These are phyloP conservation scores for Bombus haemorrhoidalis DNA, from an alignment of 1,140 invertebrate genomes.

Conservation along the genomic window DNA sequence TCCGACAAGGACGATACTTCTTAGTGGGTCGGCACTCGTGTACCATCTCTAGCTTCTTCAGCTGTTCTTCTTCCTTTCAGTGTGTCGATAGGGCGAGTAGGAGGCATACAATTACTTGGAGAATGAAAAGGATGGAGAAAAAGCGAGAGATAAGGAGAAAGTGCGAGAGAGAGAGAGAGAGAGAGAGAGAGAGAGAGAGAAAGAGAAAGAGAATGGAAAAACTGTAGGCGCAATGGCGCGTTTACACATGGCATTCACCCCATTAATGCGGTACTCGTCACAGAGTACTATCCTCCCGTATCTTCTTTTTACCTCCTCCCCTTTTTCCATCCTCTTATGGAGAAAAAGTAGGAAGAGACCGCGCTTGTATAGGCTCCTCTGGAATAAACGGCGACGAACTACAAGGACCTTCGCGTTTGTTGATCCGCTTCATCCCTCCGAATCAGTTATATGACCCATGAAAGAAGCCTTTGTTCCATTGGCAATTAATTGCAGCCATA, in stretches of 20 bases:
- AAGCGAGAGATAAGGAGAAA: not conserved
- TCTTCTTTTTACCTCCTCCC: not conserved
- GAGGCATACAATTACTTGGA: constrained; percentile 36
- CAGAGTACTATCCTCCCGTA: constrained; percentile 22
- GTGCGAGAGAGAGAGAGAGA: not conserved
- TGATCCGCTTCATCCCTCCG: constrained; percentile 39
- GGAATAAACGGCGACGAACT: constrained; percentile 28
- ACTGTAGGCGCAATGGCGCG: constrained; percentile 36
- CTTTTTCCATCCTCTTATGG: not conserved
- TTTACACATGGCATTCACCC: constrained; percentile 51
- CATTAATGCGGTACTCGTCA: constrained; percentile 48
- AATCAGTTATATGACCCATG: constrained; percentile 68
- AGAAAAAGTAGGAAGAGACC: not conserved
- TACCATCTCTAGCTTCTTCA: constrained; percentile 6
- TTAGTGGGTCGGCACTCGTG: constrained; percentile 39
- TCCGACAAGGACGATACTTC: constrained; percentile 2
- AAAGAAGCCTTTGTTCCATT: constrained; percentile 64
- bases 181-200: not conserved
- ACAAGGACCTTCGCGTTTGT: constrained; percentile 23
- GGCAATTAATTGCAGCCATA: constrained; percentile 68
- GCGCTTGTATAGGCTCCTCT: not conserved
- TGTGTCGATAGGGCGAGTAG: not conserved
- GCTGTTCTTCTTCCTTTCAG: constrained; percentile 20
- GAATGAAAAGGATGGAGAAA: not conserved
- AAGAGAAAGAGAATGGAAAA: not conserved